These are phyloP conservation scores for Ricordea florida DNA, from an alignment of 92 coral and sea anemone genomes.

Conservation along the genomic window DNA sequence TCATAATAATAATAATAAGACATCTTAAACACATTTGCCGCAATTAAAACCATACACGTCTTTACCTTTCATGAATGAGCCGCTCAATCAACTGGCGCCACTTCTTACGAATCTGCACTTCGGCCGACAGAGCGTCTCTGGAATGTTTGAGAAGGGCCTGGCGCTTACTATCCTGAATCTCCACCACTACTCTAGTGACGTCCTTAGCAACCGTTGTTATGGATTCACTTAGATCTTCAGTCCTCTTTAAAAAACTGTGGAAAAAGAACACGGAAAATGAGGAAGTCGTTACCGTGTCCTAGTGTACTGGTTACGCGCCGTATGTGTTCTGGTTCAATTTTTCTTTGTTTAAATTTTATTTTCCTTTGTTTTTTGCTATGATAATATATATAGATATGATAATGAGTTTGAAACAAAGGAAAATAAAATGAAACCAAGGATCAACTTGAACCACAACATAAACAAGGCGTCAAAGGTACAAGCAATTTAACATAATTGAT, in stretches of 20 bases:
- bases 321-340: too few relatives aligned
- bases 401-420: too few relatives aligned
- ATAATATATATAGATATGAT: too few relatives aligned
- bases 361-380: too few relatives aligned
- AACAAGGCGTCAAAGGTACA: too few relatives aligned
- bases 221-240: constrained; percentile 61
- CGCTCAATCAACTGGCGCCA: constrained; percentile 93
- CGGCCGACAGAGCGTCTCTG: constrained; percentile 86
- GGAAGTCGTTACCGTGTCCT: background rate
- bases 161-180: constrained; percentile 90
- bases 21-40: background rate
- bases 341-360: too few relatives aligned
- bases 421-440: too few relatives aligned
- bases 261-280: background rate
- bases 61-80: constrained; percentile 90
- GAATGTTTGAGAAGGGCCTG: constrained; percentile 92
- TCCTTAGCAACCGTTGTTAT: constrained; percentile 76
- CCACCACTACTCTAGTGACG: constrained; percentile 87
- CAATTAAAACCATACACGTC: background rate
- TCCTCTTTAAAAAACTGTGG: constrained; percentile 70
- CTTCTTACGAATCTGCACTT: constrained; percentile 89
- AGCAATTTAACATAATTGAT: too few relatives aligned
- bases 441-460: too few relatives aligned
- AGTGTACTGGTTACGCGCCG: too few relatives aligned
- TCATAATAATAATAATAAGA: background rate